Evolutionary conservation across 2,888 invertebrate species (phyloP).

Genomic region (Drosophila recens): DNA sequence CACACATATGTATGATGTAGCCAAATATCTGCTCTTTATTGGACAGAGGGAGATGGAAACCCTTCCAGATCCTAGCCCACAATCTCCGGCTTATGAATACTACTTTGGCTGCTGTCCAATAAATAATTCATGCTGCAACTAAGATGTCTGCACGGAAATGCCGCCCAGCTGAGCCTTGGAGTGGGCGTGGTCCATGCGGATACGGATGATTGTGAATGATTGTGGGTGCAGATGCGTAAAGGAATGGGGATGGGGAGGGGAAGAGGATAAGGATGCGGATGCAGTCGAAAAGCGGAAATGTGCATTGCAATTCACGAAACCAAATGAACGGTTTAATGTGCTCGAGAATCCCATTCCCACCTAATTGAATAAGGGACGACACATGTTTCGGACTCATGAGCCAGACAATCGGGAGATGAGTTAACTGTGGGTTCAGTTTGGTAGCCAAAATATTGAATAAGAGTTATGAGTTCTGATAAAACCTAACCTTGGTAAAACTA

Average conservation of each 20-base stretch:
- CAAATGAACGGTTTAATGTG: conserved; percentile 69
- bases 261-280: conserved; percentile 41
- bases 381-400: conserved; percentile 20
- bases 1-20: conserved; percentile 35
- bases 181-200: conserved; percentile 43
- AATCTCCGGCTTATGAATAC: conserved; percentile 67
- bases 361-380: conserved; percentile 26
- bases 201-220: conserved; percentile 52
- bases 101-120: conserved; percentile 68
- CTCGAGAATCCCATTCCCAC: conserved; percentile 3
- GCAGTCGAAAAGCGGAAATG: conserved; percentile 59
- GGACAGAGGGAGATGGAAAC: conserved; percentile 25
- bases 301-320: conserved; percentile 66
- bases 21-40: conserved; percentile 66
- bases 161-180: conserved; percentile 50
- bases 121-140: conserved; percentile 75
- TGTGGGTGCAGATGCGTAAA: conserved; percentile 34
- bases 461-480: too few species aligned
- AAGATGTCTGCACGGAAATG: conserved; percentile 68
- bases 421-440: not conserved
- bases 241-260: conserved; percentile 37
- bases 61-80: conserved; percentile 12
- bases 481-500: not conserved
- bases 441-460: not conserved
- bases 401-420: not conserved